phyloP scores from a whole-genome alignment of 2,888 invertebrate genomes.

The Reticulitermes lucifugus region DNA sequence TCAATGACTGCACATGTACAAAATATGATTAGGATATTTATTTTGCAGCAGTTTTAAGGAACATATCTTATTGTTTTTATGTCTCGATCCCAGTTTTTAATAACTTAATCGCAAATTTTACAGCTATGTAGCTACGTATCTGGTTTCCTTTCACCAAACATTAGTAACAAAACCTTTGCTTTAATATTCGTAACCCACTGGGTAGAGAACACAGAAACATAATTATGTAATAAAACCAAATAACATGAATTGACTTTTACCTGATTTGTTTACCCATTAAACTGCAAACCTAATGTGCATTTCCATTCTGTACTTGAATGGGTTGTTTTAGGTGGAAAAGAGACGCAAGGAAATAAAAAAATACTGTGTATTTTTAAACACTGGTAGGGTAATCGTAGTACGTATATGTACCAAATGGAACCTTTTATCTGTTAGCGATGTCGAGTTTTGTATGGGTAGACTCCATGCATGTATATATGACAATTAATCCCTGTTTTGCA shows the following conservation, averaged over 20 bases:
- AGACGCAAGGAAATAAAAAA: not conserved
- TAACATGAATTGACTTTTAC: not conserved
- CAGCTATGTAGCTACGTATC: too few relatives aligned
- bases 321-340: not conserved
- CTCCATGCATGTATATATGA: slow-evolving; percentile 21
- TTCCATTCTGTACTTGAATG: slow-evolving; percentile 14
- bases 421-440: slow-evolving; percentile 8
- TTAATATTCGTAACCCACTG: too few relatives aligned
- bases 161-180: too few relatives aligned
- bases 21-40: too few relatives aligned
- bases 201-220: not conserved
- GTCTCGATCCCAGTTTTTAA: too few relatives aligned
- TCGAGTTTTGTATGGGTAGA: not conserved
- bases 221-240: not conserved
- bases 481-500: slow-evolving; percentile 29
- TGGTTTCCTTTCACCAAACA: too few relatives aligned
- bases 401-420: slow-evolving; percentile 1
- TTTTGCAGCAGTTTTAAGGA: too few relatives aligned
- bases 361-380: slow-evolving; percentile 14
- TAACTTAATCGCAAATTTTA: too few relatives aligned
- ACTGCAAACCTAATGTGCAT: not conserved
- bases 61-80: too few relatives aligned
- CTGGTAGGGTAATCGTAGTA: not conserved
- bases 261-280: not conserved
- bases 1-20: too few relatives aligned